Percentiles rank a stretch among this genome's conserved stretches.
Conservation (phyloP, 2,797 vertebrate genomes). For the Avahi laniger region DNA sequence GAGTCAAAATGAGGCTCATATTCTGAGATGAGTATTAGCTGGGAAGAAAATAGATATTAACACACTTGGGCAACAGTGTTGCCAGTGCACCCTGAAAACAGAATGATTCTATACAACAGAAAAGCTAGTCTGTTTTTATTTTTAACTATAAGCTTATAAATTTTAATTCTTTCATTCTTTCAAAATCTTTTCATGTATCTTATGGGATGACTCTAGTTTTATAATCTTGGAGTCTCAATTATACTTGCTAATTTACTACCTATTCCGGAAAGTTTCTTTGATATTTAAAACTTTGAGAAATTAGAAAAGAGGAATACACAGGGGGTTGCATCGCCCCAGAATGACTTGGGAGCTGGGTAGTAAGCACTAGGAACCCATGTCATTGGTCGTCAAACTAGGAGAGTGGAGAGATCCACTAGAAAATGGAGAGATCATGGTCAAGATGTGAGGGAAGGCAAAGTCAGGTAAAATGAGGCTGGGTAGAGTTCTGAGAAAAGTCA, state of each 20-base stretch:
- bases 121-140: constrained; percentile 30
- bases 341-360: neutral
- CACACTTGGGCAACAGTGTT: neutral
- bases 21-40: constrained; percentile 14
- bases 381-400: neutral
- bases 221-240: constrained; percentile 14
- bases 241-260: neutral
- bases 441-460: neutral
- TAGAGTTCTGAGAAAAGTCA: constrained; percentile 5
- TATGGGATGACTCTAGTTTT: constrained; percentile 35
- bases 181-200: constrained; percentile 29
- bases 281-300: constrained; percentile 49
- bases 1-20: neutral
- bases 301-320: neutral
- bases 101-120: neutral
- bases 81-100: neutral
- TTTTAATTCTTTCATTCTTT: constrained; percentile 23
- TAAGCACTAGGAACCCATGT: neutral
- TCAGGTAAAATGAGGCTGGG: neutral
- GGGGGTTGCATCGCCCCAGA: neutral
- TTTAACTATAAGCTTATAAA: constrained; percentile 16
- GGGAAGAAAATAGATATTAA: constrained; percentile 17
- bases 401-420: neutral
- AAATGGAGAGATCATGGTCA: neutral
- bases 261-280: constrained; percentile 38